Base-by-base conservation (phyloP, 2,797 vertebrate genomes). In the Tauraco hartlaubi region DNA sequence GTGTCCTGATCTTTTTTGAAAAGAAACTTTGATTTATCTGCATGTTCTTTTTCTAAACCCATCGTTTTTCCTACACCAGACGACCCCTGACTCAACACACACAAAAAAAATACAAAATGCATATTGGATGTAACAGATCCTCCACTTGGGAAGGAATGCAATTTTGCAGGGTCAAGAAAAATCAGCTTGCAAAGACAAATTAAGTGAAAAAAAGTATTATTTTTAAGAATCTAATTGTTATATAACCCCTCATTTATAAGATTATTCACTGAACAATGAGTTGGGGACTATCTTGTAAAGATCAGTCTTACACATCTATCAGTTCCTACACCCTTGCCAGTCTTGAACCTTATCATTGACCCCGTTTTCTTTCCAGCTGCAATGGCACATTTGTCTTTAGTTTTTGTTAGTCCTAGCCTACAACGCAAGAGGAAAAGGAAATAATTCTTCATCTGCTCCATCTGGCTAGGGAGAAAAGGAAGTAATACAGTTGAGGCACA, bases 251-350 rank as follows among this genome's bases (percentile, higher is more conserved):
- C 35, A 76, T 75, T 93, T 96, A 22, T 58, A 90, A 91, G 71
- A 87, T 78, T 82, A 86, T 94, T 96, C 90, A 83, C 19, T 21
- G 37, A 90, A 83, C 74, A 90, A 93, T 48, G 61, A 88, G 71
- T 96, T 86, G 6, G 39, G 75, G 51, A 95, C 46, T 78, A 80
- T 29, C 51, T 73, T n/a, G 49, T 37, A 63, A 88, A 88, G 59
- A 93, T 76, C 37, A 54, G 26, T 75, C 94, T 93, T 56, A 78
- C 0, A 0, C 29, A 28, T 86, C 66, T 91, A 28, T 95, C 75
- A 86, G 56, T 77, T 46, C 21, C 44, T 54, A 31, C 29, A 54
- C 52, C 52, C 18, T 54, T 9, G 2, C 39, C 41, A 91, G 21
- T 72, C 56, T 71, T 71, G 55, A 93, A 52, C 66, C 26, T 84